A percentile compares a stretch with the other conserved stretches of the same genome.
phyloP scores from a whole-genome alignment of 2,888 invertebrate species.

The Erannis defoliaria region DNA sequence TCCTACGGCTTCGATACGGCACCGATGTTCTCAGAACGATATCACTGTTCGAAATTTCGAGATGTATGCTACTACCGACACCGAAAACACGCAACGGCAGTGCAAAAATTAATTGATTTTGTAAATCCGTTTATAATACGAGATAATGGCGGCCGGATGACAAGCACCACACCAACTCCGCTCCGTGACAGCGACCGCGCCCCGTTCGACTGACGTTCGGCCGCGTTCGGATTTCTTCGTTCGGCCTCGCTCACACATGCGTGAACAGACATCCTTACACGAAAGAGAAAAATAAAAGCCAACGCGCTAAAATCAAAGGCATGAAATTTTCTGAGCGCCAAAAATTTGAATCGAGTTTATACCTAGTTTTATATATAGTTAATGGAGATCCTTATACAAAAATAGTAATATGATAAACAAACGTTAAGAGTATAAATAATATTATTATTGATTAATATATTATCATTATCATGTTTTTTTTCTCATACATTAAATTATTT shows the following conservation, averaged over 20 bases:
- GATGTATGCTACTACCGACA: constrained; percentile 64
- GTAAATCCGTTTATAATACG: constrained; percentile 85
- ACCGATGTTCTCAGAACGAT: constrained; percentile 51
- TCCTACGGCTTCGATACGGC: constrained; percentile 56
- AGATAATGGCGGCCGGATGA: constrained; percentile 88
- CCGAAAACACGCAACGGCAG: constrained; percentile 71
- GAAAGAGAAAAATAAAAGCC: constrained; percentile 63
- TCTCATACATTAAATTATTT: no score
- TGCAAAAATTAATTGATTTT: constrained; percentile 82
- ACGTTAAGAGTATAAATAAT: background rate
- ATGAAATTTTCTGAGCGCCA: constrained; percentile 49
- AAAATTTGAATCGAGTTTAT: constrained; percentile 32
- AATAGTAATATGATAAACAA: background rate
- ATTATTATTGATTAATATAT: no score
- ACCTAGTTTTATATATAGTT: background rate
- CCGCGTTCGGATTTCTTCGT: constrained; percentile 79
- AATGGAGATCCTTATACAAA: background rate
- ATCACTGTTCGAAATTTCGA: constrained; percentile 56
- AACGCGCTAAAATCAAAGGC: constrained; percentile 60
- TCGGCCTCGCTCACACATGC: constrained; percentile 84
- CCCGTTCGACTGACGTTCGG: constrained; percentile 87
- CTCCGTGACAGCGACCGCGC: constrained; percentile 88
- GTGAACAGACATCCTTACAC: constrained; percentile 69
- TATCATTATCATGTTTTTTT: no score
- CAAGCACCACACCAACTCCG: constrained; percentile 86